Base-by-base conservation (phyloP, 2,113 vertebrate genomes). In the Cairina moschata region DNA sequence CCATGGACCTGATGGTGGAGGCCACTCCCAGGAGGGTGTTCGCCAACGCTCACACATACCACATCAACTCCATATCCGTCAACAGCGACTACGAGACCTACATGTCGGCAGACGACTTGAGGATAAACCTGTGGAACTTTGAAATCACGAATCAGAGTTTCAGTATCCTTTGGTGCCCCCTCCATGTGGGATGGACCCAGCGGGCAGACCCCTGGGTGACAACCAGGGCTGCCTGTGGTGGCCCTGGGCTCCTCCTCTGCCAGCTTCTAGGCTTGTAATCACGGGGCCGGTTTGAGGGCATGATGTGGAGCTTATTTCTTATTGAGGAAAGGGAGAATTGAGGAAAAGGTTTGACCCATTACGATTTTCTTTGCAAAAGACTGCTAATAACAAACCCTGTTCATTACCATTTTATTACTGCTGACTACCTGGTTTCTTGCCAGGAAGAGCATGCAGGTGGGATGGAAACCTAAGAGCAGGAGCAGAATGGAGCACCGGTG, bases 51-150 rank as follows among this genome's bases (percentile, higher is more conserved):
- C 99, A 99, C 93, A 99, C 99, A 14, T 99, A 99, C 97, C 99
- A 99, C 98, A 99, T 99, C 98, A 99, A 99, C 98, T 99, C 99
- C 97, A 99, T 99, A 98, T 99, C 99, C 0, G 99, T 99, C 97
- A 99, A 99, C 98, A 99, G 99, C 1, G 99, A 99, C 98, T 99
- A 99, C 14, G 99, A 99, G 97, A 99, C 99, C 42, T 99, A 98
- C 98, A 99, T 99, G 99, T 99, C 99, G 8, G 99, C 99, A 0
- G 99, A 99, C 6, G 99, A 99, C 98, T 98, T 99, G 95, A 97
- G 99, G 97, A 99, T 99, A 96, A 99, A 99, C 97, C 98, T 99
- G 76, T 99, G 99, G 99, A 99, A 99, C 97, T 98, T 99, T 93
- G 99, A 99, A 97, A 99, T 99, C 97, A 99, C 99, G 3, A 99